Evolutionary conservation across 2,113 vertebrate species (phyloP), one percentile per base, ranked within the genome.

Genomic region (Petromus typicus): DNA sequence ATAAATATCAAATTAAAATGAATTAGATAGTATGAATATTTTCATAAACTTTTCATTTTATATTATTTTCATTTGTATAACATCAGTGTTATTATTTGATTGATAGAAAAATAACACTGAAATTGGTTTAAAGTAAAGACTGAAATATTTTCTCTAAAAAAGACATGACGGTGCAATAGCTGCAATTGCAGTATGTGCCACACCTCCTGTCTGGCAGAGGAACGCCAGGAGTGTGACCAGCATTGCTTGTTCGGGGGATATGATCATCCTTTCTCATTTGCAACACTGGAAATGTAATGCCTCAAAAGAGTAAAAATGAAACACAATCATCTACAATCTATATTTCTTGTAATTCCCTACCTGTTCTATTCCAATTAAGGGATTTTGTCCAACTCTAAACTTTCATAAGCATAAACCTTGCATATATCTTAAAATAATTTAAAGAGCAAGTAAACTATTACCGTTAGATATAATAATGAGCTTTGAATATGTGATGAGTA

Each of bases 1-100:
- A 59, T 20, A 67, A 87, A 48, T 48, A 94, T 4, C 37, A 71
- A 92, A 76, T 67, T 78, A 3, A 82, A 78, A 30, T 37, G 56
- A 16, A 0, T 1, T 25, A 20, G 11, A 76, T 79, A 27, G 25
- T 76, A 51, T 27, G 30, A 84, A 37, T 61, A 82, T 54, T 66
- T 79, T 67, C n/a, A 73, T 87, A 16, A 79, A 90, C 4, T 71
- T 84, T 85, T 61, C 3, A 56, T 85, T 48, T 82, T 89, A 34
- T 71, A 17, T 75, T 78, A n/a, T 59, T 93, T 78, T 69, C 9
- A 57, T 73, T 79, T 89, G 27, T 37, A 73, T 78, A n/a, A 78
- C 84, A 69, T 40, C 1, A 37, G 40, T 51, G 78, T 67, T 25
- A 1, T n/a, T 37, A 27, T 40, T 67, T 88, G 48, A 73, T 66